Evolutionary conservation across 1,140 invertebrate species (phyloP).

Genomic region (Colletes latitarsis): DNA sequence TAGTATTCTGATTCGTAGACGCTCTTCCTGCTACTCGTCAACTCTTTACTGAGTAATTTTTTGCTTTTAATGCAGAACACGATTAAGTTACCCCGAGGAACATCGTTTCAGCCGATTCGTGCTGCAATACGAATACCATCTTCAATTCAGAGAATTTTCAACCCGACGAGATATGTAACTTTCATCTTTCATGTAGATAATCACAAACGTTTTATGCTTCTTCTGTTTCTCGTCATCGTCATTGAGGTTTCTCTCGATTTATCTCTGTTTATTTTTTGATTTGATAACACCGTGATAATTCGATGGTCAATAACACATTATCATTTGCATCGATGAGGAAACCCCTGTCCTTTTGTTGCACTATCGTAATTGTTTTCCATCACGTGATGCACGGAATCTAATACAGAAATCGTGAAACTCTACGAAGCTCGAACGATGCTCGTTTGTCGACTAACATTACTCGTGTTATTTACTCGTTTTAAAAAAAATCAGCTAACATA

Average conservation of each 20-base stretch:
- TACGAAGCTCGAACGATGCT: not conserved
- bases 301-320: slow-evolving; percentile 57
- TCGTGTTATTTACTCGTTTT: not conserved
- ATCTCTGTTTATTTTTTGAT: slow-evolving; percentile 33
- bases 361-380: slow-evolving; percentile 51
- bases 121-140: slow-evolving; percentile 49
- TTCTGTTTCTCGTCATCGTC: too few relatives aligned
- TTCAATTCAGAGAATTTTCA: slow-evolving; percentile 40
- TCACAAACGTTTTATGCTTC: not conserved
- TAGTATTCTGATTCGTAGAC: slow-evolving; percentile 78
- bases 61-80: slow-evolving; percentile 66
- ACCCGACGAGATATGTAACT: not conserved
- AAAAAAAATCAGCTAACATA: not conserved
- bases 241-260: slow-evolving; percentile 3
- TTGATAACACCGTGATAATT: slow-evolving; percentile 53
- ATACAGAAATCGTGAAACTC: not conserved
- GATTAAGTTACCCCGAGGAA: slow-evolving; percentile 57
- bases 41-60: slow-evolving; percentile 70
- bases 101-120: slow-evolving; percentile 53
- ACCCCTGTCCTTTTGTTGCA: slow-evolving; percentile 14
- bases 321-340: slow-evolving; percentile 35
- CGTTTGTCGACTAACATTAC: not conserved
- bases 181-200: too few relatives aligned
- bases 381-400: slow-evolving; percentile 52
- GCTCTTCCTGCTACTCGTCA: slow-evolving; percentile 62